A percentile compares a stretch with the other conserved stretches of the same genome.
phyloP scores from a whole-genome alignment of 2,113 vertebrate species.

The Regulus satrapa region DNA sequence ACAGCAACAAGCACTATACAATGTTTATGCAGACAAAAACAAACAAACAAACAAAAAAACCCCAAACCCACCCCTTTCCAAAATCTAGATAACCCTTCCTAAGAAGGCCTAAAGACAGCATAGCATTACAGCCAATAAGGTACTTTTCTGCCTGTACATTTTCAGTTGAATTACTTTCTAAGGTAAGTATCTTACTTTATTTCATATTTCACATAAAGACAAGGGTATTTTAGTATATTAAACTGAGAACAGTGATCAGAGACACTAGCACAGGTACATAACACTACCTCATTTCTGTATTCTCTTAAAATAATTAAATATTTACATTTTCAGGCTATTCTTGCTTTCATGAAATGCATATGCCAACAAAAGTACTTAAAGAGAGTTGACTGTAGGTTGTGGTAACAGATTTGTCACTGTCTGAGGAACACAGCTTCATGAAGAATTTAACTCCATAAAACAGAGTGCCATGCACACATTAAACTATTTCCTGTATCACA shows the following conservation, averaged over 20 bases:
- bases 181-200: neutral
- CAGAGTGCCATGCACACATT: neutral
- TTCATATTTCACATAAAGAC: neutral
- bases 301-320: neutral
- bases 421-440: neutral
- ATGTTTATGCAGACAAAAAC: neutral
- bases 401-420: neutral
- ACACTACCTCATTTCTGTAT: rapidly evolving
- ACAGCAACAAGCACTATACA: neutral
- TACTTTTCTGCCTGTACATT: neutral
- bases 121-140: neutral
- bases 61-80: neutral
- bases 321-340: neutral
- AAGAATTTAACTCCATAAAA: neutral
- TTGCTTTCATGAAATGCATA: neutral
- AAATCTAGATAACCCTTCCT: neutral
- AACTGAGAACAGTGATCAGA: neutral
- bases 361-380: neutral
- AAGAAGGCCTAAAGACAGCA: neutral
- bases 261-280: neutral
- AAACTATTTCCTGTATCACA: neutral
- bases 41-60: neutral
- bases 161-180: neutral
- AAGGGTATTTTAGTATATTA: neutral
- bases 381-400: neutral